Base-by-base conservation (phyloP, 2,113 vertebrate species). In the Scalopus aquaticus region DNA sequence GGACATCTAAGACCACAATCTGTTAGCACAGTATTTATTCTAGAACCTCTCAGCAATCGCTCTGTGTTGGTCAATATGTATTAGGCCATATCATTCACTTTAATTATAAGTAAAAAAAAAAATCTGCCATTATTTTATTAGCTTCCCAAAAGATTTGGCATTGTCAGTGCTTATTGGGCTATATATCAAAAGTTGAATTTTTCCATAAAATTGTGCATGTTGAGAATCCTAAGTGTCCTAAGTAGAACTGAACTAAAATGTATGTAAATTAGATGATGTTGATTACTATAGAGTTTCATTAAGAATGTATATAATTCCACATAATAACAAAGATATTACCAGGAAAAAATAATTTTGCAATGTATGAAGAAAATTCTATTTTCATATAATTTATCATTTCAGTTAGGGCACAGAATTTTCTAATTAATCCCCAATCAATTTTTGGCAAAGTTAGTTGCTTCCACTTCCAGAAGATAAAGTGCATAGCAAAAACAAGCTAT, bases 361-460 rank as follows among this genome's bases (percentile, higher is more conserved):
- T 42, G 30, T 60, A 46, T 76, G 62, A 89, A 80, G 87, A 85
- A 90, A 93, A 56, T 26, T 82, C 26, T 35, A 42, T 84, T 89
- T 96, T 96, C 56, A 79, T 22, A 76, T 90, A 88, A 92, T 92
- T 94, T 93, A 79, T 89, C 60, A 96, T 91, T 92, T 90, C 39
- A 92, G 67, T 97, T 93, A 93, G 65, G 37, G 74, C 20, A 93
- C 28, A 85, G 58, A 94, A 91, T 93, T 96, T 97, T 96, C 74
- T 84, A 97, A 95, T 96, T 86, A 91, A 96, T 93, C 95, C 10
- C 30, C 85, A 89, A 88, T 93, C 91, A 95, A 81, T 88, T 80
- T 89, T 96, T 93, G 95, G 89, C 81, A 79, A 77, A 74, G 82
- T 79, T 81, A 78, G 39, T 73, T 90, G 39, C 78, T 90, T 85